phyloP scores from a whole-genome alignment of 2,888 invertebrate species.

The Trilocha varians region DNA sequence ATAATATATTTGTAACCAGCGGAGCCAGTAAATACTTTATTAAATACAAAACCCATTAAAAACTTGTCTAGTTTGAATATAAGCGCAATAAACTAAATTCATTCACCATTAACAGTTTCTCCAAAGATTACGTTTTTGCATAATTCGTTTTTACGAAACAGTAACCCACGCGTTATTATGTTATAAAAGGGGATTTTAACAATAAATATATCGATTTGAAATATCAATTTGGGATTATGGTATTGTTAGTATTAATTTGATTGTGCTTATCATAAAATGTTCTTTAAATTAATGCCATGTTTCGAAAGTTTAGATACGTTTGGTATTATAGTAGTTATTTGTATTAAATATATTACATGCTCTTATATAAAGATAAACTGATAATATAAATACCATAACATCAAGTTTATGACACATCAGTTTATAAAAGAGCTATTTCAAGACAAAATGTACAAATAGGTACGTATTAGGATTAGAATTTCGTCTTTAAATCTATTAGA shows the following conservation, averaged over 20 bases:
- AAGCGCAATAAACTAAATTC: slow-evolving; percentile 4
- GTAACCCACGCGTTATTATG: slow-evolving; percentile 7
- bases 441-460: no score
- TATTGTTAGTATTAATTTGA: background rate
- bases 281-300: background rate
- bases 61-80: background rate
- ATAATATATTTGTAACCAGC: no score
- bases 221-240: background rate
- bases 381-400: no score
- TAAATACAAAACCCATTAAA: background rate
- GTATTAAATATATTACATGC: no score
- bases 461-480: no score
- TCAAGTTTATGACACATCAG: no score
- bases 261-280: background rate
- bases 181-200: slow-evolving; percentile 5
- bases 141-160: slow-evolving; percentile 10
- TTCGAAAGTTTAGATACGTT: background rate
- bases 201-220: slow-evolving; percentile 4
- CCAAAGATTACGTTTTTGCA: slow-evolving; percentile 6
- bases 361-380: no score
- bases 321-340: background rate
- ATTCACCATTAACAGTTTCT: slow-evolving; percentile 11
- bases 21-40: background rate
- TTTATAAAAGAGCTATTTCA: no score
- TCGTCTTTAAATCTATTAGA: no score